phyloP scores from a whole-genome alignment of 2,797 vertebrate genomes.

The Telmatherina bonti region DNA sequence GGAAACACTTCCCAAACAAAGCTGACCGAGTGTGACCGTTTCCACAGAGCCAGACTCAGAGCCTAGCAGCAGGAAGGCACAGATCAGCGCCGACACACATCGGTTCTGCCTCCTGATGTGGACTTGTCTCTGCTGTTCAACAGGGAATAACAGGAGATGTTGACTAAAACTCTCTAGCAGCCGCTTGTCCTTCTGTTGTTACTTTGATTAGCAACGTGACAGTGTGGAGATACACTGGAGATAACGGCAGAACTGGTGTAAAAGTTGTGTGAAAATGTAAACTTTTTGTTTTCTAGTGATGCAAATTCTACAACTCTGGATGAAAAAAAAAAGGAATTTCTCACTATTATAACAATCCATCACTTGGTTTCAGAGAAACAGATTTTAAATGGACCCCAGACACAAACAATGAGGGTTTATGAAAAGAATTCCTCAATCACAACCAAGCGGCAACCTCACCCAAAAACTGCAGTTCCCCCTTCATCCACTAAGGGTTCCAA shows the following conservation, averaged over 20 bases:
- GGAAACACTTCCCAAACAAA: constrained; percentile 46
- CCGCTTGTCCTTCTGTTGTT: not conserved
- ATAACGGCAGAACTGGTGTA: not conserved
- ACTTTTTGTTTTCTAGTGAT: not conserved
- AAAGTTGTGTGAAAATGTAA: not conserved
- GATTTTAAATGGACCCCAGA: too few relatives aligned
- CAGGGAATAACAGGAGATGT: constrained; percentile 37
- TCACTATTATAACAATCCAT: too few relatives aligned
- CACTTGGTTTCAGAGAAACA: too few relatives aligned
- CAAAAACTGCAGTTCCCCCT: too few relatives aligned
- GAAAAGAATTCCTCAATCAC: not conserved
- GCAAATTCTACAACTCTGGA: too few relatives aligned
- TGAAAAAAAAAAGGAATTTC: too few relatives aligned
- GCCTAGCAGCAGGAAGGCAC: constrained; percentile 22
- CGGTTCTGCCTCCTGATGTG: constrained; percentile 46
- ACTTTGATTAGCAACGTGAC: not conserved
- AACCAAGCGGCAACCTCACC: too few relatives aligned
- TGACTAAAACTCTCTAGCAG: constrained; percentile 35
- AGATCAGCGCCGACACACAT: constrained; percentile 23
- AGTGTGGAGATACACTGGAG: not conserved
- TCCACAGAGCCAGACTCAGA: constrained; percentile 22
- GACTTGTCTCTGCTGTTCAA: constrained; percentile 30
- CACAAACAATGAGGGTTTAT: too few relatives aligned
- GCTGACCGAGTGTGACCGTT: constrained; percentile 30
- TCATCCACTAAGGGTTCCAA: too few relatives aligned